Percentiles rank a stretch among this genome's conserved stretches.
These are phyloP conservation scores for Galeopsomyia nigrocyanea DNA, from an alignment of 2,888 invertebrate genomes.

Conservation along the genomic window DNA sequence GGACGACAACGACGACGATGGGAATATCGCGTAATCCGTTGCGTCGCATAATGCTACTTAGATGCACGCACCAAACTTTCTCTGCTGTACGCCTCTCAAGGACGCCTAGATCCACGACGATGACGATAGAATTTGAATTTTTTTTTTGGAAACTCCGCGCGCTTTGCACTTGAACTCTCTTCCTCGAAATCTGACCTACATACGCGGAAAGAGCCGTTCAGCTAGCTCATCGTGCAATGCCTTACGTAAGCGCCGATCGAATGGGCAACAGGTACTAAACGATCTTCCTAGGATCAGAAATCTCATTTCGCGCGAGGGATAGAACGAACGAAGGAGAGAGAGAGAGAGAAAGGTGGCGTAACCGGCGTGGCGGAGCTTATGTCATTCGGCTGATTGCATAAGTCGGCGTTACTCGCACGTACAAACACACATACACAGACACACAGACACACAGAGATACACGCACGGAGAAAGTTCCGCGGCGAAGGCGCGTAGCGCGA, in stretches of 20 bases:
- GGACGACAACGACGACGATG: background rate
- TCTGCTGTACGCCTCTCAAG: conserved; percentile 14
- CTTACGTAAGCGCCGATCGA: too few relatives aligned
- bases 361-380: conserved; percentile 67
- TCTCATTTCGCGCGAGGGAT: too few relatives aligned
- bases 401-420: conserved; percentile 53
- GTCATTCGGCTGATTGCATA: conserved; percentile 65
- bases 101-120: background rate
- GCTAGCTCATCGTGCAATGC: too few relatives aligned
- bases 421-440: conserved; percentile 36
- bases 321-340: too few relatives aligned
- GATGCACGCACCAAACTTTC: background rate
- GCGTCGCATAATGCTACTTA: conserved; percentile 13
- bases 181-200: background rate
- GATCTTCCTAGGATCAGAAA: too few relatives aligned
- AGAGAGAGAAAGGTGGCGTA: conserved; percentile 54
- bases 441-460: background rate
- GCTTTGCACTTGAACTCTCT: background rate
- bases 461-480: conserved; percentile 3
- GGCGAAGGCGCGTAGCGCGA: background rate
- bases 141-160: too few relatives aligned
- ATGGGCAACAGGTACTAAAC: too few relatives aligned
- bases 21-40: conserved; percentile 27
- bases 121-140: too few relatives aligned
- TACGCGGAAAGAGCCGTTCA: too few relatives aligned